A percentile compares a stretch with the other conserved stretches of the same genome.
phyloP scores from a whole-genome alignment of 2,113 vertebrate species.

The cat (Felis catus) region F.catus_Fca126_mat1.0 CM031412.1:134294001-134294500 shows the following conservation, averaged over 20 bases:
- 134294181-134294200: not conserved
- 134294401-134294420: slow-evolving; percentile 44
- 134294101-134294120: not conserved
- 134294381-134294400: slow-evolving; percentile 61
- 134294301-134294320: slow-evolving; percentile 67
- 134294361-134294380: slow-evolving; percentile 63
- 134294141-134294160: not conserved
- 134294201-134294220: slow-evolving; percentile 1
- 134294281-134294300: slow-evolving; percentile 34
- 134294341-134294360: slow-evolving; percentile 62
- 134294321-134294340: slow-evolving; percentile 63
- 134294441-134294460: not conserved
- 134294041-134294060: not conserved
- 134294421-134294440: slow-evolving; percentile 30
- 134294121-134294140: not conserved
- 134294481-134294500: not conserved
- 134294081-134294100: not conserved
- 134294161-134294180: not conserved
- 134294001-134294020: not conserved
- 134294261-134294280: slow-evolving; percentile 49
- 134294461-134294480: not conserved
- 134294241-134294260: slow-evolving; percentile 54
- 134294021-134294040: not conserved
- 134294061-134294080: not conserved
- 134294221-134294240: slow-evolving; percentile 36